A percentile compares a stretch with the other conserved stretches of the same genome.
Conservation (phyloP, 2,888 invertebrate genomes). For the Conistra vaccinii region DNA sequence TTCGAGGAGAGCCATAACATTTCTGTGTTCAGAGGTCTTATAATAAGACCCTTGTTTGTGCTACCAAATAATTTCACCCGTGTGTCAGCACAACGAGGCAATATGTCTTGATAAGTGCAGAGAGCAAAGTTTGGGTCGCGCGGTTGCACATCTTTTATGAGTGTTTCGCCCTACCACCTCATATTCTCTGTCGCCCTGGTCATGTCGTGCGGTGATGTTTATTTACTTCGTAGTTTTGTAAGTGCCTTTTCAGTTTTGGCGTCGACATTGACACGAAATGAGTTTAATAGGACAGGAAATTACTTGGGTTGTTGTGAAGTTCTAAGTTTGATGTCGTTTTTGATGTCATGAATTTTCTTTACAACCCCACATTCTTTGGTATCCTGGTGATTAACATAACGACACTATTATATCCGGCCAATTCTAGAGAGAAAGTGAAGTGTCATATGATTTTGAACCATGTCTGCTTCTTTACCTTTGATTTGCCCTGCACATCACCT, state of each 20-base stretch:
- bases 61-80: conserved; percentile 43
- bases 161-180: conserved; percentile 69
- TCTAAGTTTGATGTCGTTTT: neutral
- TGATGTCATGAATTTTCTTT: neutral
- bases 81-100: conserved; percentile 69
- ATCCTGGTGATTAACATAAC: neutral
- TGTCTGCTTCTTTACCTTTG: neutral
- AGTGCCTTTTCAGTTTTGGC: conserved; percentile 33
- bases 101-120: conserved; percentile 79
- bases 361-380: neutral
- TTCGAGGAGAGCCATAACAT: neutral
- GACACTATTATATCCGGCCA: neutral
- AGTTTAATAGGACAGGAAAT: conserved; percentile 7
- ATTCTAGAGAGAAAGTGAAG: neutral
- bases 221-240: conserved; percentile 47
- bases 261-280: conserved; percentile 19
- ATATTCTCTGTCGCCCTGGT: conserved; percentile 71
- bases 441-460: neutral
- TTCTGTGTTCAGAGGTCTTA: conserved; percentile 12
- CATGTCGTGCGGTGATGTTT: conserved; percentile 49
- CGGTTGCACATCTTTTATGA: conserved; percentile 74
- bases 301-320: neutral
- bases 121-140: conserved; percentile 78
- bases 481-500: neutral
- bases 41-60: conserved; percentile 32